Evolutionary conservation across 2,888 invertebrate species (phyloP), one percentile per base, ranked within the genome.

Genomic region (Ormyrus rosae): DNA sequence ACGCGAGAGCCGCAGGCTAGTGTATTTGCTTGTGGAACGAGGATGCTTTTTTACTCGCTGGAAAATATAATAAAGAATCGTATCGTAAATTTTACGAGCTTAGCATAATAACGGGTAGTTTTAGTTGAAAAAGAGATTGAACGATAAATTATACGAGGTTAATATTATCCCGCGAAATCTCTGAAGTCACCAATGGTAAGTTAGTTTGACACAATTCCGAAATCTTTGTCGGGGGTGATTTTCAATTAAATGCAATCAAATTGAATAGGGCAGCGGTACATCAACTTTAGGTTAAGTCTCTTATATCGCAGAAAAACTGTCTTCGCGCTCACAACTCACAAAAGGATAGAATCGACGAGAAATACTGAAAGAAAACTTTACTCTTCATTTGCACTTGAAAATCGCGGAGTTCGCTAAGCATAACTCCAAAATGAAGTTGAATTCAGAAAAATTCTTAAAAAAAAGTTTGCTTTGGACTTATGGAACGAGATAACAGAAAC

Each of bases 311-410:
- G 3, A 73, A 19, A 64, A 64, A 6, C 60, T 58, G 55, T 55
- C 45, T 63, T 11, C 64, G 13, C 10, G 6, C 55, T 64, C 46
- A 73, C 53, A 64, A 19, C 19, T 19, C 19, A 19, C 19, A 19
- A 19, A 64, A 64, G 55, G 46, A 19, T 8, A 6, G 9, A 48
- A 70, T 70, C 58, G 56, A 13, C 13, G 69, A 34, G 6, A 55
- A 73, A 48, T 63, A 19, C 46, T 19, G 13, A 10, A 48, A 64
- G 34, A 51, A 63, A 63, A 72, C 53, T 72, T 73, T 55, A 63
- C 9, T 58, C 34, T 74, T 53, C 56, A 65, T 74, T 74, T 74
- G 50, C 74, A 74, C 67, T 58, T 67, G 58, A 50, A 67, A 74
- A 73, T 73, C 50, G n/a, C 2, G 0, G 9, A 13, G 53, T 72